Base-by-base conservation (phyloP, 2,797 vertebrate species). In the Lutjanus campechanus region DNA sequence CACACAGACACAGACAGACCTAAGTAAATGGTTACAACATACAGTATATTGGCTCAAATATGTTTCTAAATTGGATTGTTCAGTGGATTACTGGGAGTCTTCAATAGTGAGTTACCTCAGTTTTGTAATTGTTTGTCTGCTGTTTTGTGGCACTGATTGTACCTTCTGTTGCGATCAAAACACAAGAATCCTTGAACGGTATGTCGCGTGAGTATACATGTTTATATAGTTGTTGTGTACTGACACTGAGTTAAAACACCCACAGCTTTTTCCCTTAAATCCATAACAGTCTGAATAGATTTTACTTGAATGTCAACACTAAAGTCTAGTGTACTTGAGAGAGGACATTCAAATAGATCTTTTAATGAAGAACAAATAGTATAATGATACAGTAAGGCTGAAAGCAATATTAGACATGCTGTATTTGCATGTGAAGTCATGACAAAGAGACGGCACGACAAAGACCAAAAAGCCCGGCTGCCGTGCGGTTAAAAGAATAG, bases 401-500 rank as follows among this genome's bases (percentile, higher is more conserved):
- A 29, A 36, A 53, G 61, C 60, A 36, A 16, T 46, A 36, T 49
- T 55, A 56, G n/a, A 59, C 40, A 0, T 63, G 44, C 58, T 65
- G 47, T 46, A 54, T 72, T 61, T 64, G 43, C 16, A 16, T 66
- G 50, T 61, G 60, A 66, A 74, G 64, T 73, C 36, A 53, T 22
- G 63, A 63, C 61, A 67, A 44, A 36, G 29, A 36, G 73, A 68
- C 74, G 66, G 55, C n/a, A 46, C 17, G 22, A 73, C 46, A 67
- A 54, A 76, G 44, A 55, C 29, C 25, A 51, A 65, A 75, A 64
- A 70, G 54, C 41, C 29, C 54, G 1, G 1, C 55, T 29, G 66
- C 20, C 11, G 7, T 22, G 79, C 66, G 62, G 55, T 55, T 79
- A 43, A 69, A 70, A 68, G 49, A 63, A 83, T 12, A 19, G 15